Evolutionary conservation across 2,888 invertebrate species (phyloP).

Genomic region (Creontiades dilutus): DNA sequence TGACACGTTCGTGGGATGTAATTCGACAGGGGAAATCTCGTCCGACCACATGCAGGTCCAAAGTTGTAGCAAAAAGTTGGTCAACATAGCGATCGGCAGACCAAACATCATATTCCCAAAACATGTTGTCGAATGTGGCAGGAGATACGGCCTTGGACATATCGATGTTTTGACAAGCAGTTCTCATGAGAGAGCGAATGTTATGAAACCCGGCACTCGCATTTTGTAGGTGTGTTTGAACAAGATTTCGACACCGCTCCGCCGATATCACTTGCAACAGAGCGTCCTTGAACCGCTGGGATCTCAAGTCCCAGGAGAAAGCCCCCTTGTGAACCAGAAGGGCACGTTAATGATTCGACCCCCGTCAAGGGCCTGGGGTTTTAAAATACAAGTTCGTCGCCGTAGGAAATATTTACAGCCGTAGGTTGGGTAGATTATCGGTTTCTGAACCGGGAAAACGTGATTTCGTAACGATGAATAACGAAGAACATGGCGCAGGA

Average conservation of each 20-base stretch:
- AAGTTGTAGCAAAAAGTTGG: background rate
- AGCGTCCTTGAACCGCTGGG: slow-evolving; percentile 38
- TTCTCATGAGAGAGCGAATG: slow-evolving; percentile 18
- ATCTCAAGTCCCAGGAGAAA: background rate
- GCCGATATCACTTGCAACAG: slow-evolving; percentile 46
- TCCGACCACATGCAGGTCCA: background rate
- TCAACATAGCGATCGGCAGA: background rate
- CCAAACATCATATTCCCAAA: slow-evolving; percentile 38
- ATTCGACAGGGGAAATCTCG: background rate
- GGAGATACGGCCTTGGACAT: slow-evolving; percentile 2
- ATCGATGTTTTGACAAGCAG: slow-evolving; percentile 38
- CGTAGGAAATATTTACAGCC: slow-evolving; percentile 51
- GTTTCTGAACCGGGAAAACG: slow-evolving; percentile 37
- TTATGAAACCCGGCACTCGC: slow-evolving; percentile 26
- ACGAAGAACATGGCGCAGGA: background rate
- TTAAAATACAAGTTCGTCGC: slow-evolving; percentile 40
- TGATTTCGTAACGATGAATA: slow-evolving; percentile 54
- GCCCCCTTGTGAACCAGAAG: slow-evolving; percentile 6
- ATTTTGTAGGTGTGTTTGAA: slow-evolving; percentile 40
- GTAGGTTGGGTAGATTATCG: slow-evolving; percentile 44
- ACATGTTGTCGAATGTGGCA: slow-evolving; percentile 37
- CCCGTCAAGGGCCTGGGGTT: slow-evolving; percentile 36
- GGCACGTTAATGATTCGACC: slow-evolving; percentile 52
- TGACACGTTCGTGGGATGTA: background rate
- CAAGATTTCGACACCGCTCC: slow-evolving; percentile 33